phyloP scores from a whole-genome alignment of 2,888 invertebrate genomes.

The Apotomis capreana region DNA sequence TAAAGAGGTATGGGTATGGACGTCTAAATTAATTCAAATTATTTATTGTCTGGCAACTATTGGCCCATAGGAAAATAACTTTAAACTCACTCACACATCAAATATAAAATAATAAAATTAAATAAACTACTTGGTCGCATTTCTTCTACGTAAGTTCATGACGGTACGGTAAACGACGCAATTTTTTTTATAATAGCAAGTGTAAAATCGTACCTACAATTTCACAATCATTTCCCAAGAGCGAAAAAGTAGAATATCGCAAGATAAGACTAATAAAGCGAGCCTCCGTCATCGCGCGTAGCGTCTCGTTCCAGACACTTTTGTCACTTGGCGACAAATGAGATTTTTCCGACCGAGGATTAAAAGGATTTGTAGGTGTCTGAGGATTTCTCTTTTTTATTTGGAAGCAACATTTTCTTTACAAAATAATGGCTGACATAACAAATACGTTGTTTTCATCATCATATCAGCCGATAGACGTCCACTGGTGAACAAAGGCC shows the following conservation, averaged over 20 bases:
- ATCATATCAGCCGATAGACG: neutral
- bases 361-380: conserved; percentile 7
- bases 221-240: neutral
- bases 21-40: no score
- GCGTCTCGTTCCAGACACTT: neutral
- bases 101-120: no score
- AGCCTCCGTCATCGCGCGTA: neutral
- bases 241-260: neutral
- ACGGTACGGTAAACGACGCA: no score
- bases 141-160: no score
- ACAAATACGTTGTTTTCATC: neutral
- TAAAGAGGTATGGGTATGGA: no score
- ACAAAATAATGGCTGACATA: neutral
- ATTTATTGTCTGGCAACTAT: no score
- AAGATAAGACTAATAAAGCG: neutral
- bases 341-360: conserved; percentile 3
- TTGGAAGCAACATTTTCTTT: neutral
- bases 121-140: no score
- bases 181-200: no score
- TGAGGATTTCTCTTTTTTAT: neutral
- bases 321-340: conserved; percentile 7
- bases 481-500: no score
- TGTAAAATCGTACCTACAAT: no score
- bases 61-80: no score
- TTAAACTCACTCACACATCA: no score